A percentile compares a stretch with the other conserved stretches of the same genome.
Conservation (phyloP, 1,140 invertebrate species). For the Camponotus floridanus region DNA sequence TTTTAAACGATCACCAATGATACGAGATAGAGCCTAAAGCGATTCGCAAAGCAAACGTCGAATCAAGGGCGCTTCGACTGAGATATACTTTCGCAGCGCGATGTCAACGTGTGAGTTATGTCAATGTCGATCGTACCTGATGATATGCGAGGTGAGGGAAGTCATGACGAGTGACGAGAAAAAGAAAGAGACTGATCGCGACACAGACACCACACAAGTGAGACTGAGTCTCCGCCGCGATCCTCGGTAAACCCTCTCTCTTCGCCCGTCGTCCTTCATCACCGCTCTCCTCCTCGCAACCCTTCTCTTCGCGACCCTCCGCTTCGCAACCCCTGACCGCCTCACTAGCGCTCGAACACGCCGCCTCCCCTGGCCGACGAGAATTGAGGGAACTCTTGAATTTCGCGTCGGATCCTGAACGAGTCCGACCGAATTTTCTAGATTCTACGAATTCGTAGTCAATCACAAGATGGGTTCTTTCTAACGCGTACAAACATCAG, state of each 20-base stretch:
- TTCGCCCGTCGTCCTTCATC: constrained; percentile 26
- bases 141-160: neutral
- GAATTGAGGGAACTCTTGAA: constrained; percentile 50
- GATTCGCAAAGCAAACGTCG: neutral
- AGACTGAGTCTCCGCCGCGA: constrained; percentile 52
- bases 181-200: constrained; percentile 34
- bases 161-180: constrained; percentile 44
- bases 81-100: neutral
- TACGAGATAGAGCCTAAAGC: neutral
- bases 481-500: neutral
- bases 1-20: neutral
- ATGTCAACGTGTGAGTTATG: neutral
- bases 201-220: constrained; percentile 61
- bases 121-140: constrained; percentile 42
- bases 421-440: constrained; percentile 30
- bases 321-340: constrained; percentile 37
- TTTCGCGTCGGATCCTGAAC: constrained; percentile 12
- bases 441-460: neutral
- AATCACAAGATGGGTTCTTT: neutral
- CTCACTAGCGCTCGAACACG: constrained; percentile 46
- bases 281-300: constrained; percentile 28
- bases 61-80: neutral
- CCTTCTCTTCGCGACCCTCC: constrained; percentile 33
- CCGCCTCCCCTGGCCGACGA: neutral
- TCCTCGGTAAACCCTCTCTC: constrained; percentile 49